Conservation (phyloP, 2,888 invertebrate genomes). For the Hipparchia semele region DNA sequence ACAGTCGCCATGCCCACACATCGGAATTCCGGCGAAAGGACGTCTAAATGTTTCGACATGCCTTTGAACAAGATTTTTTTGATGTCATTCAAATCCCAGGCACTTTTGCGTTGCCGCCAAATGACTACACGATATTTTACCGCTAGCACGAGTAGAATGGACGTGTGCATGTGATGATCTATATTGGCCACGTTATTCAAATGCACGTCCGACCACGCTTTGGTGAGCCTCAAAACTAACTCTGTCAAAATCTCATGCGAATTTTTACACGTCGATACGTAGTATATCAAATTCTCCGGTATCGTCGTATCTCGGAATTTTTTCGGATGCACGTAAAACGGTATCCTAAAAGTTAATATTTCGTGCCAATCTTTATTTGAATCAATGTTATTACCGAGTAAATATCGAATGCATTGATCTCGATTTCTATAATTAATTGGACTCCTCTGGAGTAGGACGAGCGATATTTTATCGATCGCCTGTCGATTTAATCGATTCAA, state of each 20-base stretch:
- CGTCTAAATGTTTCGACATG: conserved; percentile 87
- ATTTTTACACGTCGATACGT: conserved; percentile 74
- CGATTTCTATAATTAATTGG: conserved; percentile 67
- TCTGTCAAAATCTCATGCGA: conserved; percentile 56
- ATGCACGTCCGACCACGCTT: conserved; percentile 87
- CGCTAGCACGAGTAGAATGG: conserved; percentile 85
- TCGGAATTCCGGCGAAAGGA: conserved; percentile 82
- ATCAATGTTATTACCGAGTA: conserved; percentile 80
- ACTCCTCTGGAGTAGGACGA: conserved; percentile 80
- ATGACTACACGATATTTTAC: conserved; percentile 74
- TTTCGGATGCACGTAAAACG: conserved; percentile 76
- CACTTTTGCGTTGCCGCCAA: conserved; percentile 52
- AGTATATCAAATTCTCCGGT: conserved; percentile 84
- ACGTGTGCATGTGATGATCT: conserved; percentile 88
- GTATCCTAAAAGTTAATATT: conserved; percentile 75
- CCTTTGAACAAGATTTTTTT: conserved; percentile 84
- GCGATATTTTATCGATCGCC: conserved; percentile 83
- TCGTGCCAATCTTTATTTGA: conserved; percentile 85
- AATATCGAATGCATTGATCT: conserved; percentile 66
- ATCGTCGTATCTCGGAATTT: conserved; percentile 81
- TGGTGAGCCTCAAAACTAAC: conserved; percentile 81
- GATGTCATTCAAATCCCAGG: conserved; percentile 63
- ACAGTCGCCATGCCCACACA: conserved; percentile 89
- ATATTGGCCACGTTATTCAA: conserved; percentile 84
- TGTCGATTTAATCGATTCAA: conserved; percentile 81